Conservation (phyloP, 2,113 vertebrate genomes). For the Rhea pennata region DNA sequence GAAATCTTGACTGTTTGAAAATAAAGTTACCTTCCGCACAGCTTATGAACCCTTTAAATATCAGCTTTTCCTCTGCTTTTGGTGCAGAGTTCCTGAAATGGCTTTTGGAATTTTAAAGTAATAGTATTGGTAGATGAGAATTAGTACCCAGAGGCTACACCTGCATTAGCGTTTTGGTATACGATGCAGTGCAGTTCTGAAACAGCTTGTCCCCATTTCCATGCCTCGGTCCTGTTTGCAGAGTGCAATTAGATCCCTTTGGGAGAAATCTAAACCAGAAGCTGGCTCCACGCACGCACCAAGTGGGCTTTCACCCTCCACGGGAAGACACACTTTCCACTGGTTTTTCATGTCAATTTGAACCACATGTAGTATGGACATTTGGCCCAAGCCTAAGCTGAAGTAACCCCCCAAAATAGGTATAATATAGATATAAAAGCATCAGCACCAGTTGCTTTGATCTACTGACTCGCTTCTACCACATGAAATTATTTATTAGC, state of each 20-base stretch:
- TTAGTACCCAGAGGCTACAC: not conserved
- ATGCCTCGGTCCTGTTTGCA: not conserved
- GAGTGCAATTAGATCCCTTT: not conserved
- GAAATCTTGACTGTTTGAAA: not conserved
- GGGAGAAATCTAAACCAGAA: not conserved
- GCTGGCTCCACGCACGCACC: not conserved
- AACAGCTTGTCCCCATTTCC: not conserved
- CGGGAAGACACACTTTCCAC: not conserved
- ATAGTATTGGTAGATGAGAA: not conserved
- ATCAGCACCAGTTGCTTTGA: not conserved
- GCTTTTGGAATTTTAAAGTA: not conserved
- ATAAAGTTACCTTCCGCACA: not conserved
- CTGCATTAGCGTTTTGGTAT: not conserved
- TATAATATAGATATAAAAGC: not conserved
- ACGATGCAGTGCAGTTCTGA: not conserved
- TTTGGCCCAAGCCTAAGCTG: not conserved
- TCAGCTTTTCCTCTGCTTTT: not conserved
- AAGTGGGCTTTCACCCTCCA: fast-evolving
- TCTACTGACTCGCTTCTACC: not conserved
- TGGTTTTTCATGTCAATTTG: not conserved
- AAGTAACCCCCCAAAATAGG: not conserved
- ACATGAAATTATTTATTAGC: not conserved
- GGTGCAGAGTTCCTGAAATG: not conserved
- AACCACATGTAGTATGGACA: not conserved
- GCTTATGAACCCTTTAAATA: not conserved